These are phyloP conservation scores for Papilio elwesi DNA, from an alignment of 2,888 invertebrate species.

Conservation along the genomic window DNA sequence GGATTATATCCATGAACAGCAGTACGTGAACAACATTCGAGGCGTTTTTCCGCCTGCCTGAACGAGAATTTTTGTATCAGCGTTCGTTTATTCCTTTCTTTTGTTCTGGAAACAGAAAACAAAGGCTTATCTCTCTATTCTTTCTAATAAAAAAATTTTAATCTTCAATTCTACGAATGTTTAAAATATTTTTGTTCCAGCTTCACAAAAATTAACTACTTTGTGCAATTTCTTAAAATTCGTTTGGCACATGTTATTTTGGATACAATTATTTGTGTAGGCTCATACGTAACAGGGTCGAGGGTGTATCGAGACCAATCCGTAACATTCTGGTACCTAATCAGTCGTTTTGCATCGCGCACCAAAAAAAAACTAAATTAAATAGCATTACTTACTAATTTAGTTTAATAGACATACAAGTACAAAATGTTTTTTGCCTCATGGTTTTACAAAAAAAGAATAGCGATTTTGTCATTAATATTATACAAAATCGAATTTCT, in stretches of 20 bases:
- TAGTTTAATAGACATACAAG: neutral
- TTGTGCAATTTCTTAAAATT: neutral
- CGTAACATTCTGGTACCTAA: too few relatives aligned
- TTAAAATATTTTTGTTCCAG: neutral
- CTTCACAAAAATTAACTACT: neutral
- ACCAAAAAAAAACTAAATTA: too few relatives aligned
- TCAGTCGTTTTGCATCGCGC: too few relatives aligned
- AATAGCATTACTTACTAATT: neutral
- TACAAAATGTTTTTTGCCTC: neutral
- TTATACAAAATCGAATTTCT: conserved; percentile 21
- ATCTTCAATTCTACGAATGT: neutral
- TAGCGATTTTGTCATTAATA: conserved; percentile 16
- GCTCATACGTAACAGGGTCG: too few relatives aligned
- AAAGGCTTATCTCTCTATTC: neutral
- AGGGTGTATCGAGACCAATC: too few relatives aligned
- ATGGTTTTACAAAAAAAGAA: conserved; percentile 5
- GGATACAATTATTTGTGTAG: neutral
- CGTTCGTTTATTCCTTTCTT: conserved; percentile 18
- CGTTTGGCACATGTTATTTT: neutral
- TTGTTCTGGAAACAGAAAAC: conserved; percentile 1
- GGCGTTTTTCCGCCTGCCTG: conserved; percentile 10
- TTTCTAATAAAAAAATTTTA: neutral
- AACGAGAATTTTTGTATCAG: conserved; percentile 21
- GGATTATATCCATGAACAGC: conserved; percentile 1
- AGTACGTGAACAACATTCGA: conserved; percentile 13